Evolutionary conservation across 2,797 vertebrate species (phyloP).

Genomic region (Hemibagrus guttatus): DNA sequence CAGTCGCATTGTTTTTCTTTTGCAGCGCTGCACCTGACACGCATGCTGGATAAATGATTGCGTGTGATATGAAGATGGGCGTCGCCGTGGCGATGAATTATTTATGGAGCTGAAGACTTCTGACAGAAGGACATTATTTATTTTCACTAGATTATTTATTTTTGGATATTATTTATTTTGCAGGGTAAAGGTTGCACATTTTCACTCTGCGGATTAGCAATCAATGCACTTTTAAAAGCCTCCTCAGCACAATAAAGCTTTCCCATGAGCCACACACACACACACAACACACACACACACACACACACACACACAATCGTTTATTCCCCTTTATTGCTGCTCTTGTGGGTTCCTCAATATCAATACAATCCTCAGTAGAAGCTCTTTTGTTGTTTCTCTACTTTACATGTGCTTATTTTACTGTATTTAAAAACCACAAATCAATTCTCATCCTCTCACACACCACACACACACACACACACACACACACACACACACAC

Average conservation of each 20-base stretch:
- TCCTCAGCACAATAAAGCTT: constrained; percentile 40
- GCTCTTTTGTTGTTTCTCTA: neutral
- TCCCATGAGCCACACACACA: neutral
- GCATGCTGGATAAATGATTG: constrained; percentile 66
- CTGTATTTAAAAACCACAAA: neutral
- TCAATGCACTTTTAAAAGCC: constrained; percentile 53
- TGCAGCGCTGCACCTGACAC: constrained; percentile 45
- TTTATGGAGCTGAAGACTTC: constrained; percentile 42
- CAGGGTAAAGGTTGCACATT: constrained; percentile 57
- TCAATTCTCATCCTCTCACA: neutral
- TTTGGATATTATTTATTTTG: constrained; percentile 53
- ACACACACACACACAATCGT: neutral
- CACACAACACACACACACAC: neutral
- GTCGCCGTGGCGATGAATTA: constrained; percentile 31
- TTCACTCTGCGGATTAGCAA: constrained; percentile 64
- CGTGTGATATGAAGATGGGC: constrained; percentile 43
- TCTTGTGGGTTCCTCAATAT: neutral
- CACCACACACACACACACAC: neutral
- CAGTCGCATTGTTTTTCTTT: constrained; percentile 43
- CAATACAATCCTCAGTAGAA: neutral
- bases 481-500: neutral
- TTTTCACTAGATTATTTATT: constrained; percentile 40
- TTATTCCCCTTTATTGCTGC: neutral
- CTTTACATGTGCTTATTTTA: constrained; percentile 4
- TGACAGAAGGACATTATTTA: constrained; percentile 55